Evolutionary conservation across 2,113 vertebrate genomes (phyloP).

Genomic region (Coracopsis vasa): DNA sequence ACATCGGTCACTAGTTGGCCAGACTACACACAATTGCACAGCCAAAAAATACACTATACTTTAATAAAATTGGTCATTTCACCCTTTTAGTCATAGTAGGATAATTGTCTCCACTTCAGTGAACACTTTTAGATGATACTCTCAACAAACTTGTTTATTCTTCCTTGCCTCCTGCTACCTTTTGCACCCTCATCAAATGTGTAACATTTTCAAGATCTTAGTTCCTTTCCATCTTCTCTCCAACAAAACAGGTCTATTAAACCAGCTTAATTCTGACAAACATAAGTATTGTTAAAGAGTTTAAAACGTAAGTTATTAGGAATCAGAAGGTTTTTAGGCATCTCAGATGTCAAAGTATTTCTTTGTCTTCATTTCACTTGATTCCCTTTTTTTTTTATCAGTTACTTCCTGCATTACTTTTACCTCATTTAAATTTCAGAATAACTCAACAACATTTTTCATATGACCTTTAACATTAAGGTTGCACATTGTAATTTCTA

Average conservation of each 20-base stretch:
- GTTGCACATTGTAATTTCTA: neutral
- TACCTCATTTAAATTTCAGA: neutral
- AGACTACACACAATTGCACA: conserved; percentile 15
- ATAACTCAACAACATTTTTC: neutral
- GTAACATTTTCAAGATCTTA: neutral
- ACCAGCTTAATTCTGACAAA: neutral
- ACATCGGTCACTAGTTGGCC: conserved; percentile 33
- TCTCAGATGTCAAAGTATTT: neutral
- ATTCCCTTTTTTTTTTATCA: neutral
- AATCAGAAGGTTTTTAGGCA: neutral
- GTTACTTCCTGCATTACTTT: neutral
- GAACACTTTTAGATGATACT: neutral
- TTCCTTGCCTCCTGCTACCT: neutral
- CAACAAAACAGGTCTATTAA: neutral
- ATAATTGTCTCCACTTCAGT: neutral
- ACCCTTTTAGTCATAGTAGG: conserved; percentile 2
- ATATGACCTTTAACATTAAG: neutral
- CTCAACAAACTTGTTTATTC: neutral
- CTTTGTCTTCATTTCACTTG: neutral
- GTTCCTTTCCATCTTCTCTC: neutral
- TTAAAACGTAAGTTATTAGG: neutral
- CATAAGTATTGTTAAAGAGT: neutral
- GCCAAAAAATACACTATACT: conserved; percentile 27
- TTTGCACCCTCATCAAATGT: neutral
- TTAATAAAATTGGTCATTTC: conserved; percentile 38